phyloP scores from a whole-genome alignment of 2,113 vertebrate species.

The Murina feae region DNA sequence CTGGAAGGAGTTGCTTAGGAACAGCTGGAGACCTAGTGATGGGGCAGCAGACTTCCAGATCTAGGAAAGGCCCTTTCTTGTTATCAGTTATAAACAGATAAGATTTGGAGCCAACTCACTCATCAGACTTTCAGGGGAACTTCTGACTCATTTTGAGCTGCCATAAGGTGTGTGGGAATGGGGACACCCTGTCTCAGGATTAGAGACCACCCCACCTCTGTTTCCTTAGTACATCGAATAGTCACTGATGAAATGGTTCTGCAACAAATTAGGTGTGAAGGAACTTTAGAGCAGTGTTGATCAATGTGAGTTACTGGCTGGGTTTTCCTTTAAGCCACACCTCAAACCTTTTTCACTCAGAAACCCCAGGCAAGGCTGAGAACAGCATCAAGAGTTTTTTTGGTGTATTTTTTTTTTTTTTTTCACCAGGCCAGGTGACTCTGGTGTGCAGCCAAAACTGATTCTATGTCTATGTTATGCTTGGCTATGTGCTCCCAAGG shows the following conservation, averaged over 20 bases:
- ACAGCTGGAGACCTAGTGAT: not conserved
- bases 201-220: not conserved
- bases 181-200: not conserved
- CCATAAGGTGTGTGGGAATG: not conserved
- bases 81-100: constrained; percentile 61
- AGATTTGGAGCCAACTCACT: constrained; percentile 18
- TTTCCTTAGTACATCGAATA: not conserved
- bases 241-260: not conserved
- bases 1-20: not conserved
- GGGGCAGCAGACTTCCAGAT: not conserved
- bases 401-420: too few species aligned
- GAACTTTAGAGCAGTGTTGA: not conserved
- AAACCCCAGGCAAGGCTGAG: not conserved
- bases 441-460: not conserved
- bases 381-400: not conserved
- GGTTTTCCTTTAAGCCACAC: not conserved
- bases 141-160: not conserved
- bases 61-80: not conserved
- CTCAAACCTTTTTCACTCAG: not conserved
- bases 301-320: not conserved
- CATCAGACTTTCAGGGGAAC: not conserved
- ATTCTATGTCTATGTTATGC: not conserved
- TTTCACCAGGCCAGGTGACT: too few species aligned
- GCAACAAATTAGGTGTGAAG: not conserved
- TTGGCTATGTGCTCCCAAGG: not conserved